Evolutionary conservation across 92 coral and sea anemone genomes (phyloP), one percentile per base, ranked within the genome.

Genomic region (Porites cylindrica): DNA sequence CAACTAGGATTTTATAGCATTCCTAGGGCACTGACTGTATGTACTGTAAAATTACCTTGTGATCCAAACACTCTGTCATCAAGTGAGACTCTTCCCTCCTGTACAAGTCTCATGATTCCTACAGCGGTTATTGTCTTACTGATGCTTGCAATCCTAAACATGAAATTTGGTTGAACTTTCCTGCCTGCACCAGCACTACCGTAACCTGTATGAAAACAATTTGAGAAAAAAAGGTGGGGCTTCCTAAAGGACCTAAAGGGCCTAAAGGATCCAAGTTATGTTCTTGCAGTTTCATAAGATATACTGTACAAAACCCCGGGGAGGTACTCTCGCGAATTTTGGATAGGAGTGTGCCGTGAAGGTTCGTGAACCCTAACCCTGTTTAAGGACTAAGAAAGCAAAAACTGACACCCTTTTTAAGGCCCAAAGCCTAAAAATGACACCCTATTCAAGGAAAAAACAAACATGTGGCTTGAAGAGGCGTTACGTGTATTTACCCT

Each of bases 161-260:
- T 7, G 53, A 66, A 26, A 51, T 76, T 66, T 1, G 82, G 69
- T 14, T 77, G 84, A 8, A 85, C 89, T 64, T 76, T 85, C 76
- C 89, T 75, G 23, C 89, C 83, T 6, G 10, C 65, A 64, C 84
- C 89, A n/a, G 89, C 89, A 85, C 83, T 77, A 24, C 89, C 89
- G 58, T 85, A 85, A 29, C 89, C 89, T 85, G 18, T 13, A 1
- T 7, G 18, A 14, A 66, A 12, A 4, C 10, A 80, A 80, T 14
- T 17, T 17, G 13, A 38, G 2, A 14, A 32, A 13, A 32, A 53
- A 59, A 3, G 13, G 13, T 59, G 63, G 17, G 63, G 17, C 63
- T 17, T 59, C 14, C 63, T n/a, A n/a, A n/a, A n/a, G n/a, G n/a
- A n/a, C n/a, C n/a, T n/a, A n/a, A n/a, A n/a, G n/a, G 14, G 13